Base-by-base conservation (phyloP, 2,113 vertebrate genomes). In the Sinosuthora webbiana region DNA sequence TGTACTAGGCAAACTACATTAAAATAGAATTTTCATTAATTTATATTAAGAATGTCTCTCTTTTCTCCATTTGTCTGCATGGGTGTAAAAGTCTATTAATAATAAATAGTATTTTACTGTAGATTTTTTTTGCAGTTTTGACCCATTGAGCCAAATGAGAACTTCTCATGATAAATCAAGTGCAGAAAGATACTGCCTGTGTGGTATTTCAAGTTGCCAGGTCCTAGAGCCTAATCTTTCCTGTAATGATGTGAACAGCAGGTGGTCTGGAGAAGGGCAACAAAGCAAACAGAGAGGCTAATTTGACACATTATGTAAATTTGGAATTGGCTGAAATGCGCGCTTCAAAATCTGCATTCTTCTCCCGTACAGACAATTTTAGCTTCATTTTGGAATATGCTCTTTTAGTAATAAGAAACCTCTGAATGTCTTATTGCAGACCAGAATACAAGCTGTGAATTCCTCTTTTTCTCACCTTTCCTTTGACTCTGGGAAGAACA, bases 21-120 rank as follows among this genome's bases (percentile, higher is more conserved):
- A 64, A 84, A 89, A 91, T 79, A 87, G 77, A 89, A 70, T 83
- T 96, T 89, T 93, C 64, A 63, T 89, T 60, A 90, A 91, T 94
- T 94, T 82, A 25, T 94, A 75, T 78, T 56, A 92, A 75, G 35
- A 60, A 84, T 81, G 59, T 94, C 15, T 94, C 37, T 68, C 50
- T 91, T 62, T 85, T 81, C 62, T 87, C 53, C 53, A 71, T 77
- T 91, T 92, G 27, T 89, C 93, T 87, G 37, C 49, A 49, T 45
- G 53, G 27, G 22, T 89, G 53, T 82, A 64, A 87, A 87, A 65
- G 44, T 57, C 83, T 84, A 47, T 94, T 83, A 96, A 94, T 93
- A 90, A 94, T 90, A 71, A 81, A 92, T 92, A 78, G 11, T 75
- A 44, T 71, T 92, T 68, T 77, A 37, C 13, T 84, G 60, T 84